Evolutionary conservation across 2,113 vertebrate species (phyloP), one percentile per base, ranked within the genome.

Genomic region (Corvus hawaiiensis): DNA sequence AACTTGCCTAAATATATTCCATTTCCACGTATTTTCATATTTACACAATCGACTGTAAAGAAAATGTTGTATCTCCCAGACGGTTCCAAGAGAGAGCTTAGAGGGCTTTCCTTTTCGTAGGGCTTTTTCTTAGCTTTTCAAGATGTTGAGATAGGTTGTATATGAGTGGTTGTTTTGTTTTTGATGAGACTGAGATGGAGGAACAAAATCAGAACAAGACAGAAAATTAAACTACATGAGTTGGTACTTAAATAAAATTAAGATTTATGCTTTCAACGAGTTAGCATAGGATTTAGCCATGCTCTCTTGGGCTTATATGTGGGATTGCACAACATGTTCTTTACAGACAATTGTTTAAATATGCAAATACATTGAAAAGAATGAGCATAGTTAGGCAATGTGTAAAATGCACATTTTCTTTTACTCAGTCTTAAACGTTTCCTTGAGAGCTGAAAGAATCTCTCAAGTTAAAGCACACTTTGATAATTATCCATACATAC

Each of bases 1-100:
- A 96, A 93, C 90, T 96, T 90, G 39, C 58, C 89, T 93, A 95
- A 97, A 95, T 93, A 94, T n/a, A 94, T 94, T 95, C 88, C 32
- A 81, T 88, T 95, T 93, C 89, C 87, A 95, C 68, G 41, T 93
- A 94, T 94, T 97, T 95, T 95, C 81, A 66, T 90, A 97, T 87
- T 95, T 96, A 89, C 80, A 96, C 84, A 97, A 93, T 88, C 3
- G 10, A 62, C 87, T 92, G 46, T 79, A 93, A 91, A 95, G 83
- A 94, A 94, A 78, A 64, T 78, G 52, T 67, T 93, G 64, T 89
- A 90, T 81, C 74, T 90, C 51, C 63, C 79, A 94, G 63, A 88
- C 13, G 3, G 43, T 32, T 93, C 55, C 48, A 74, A 55, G 16
- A 69, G 28, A 93, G 43, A 78, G 8, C 26, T 79, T 81, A 76